A percentile compares a stretch with the other conserved stretches of the same genome.
These are phyloP conservation scores for Morone chrysops DNA, from an alignment of 2,113 vertebrate genomes.

Conservation along the genomic window DNA sequence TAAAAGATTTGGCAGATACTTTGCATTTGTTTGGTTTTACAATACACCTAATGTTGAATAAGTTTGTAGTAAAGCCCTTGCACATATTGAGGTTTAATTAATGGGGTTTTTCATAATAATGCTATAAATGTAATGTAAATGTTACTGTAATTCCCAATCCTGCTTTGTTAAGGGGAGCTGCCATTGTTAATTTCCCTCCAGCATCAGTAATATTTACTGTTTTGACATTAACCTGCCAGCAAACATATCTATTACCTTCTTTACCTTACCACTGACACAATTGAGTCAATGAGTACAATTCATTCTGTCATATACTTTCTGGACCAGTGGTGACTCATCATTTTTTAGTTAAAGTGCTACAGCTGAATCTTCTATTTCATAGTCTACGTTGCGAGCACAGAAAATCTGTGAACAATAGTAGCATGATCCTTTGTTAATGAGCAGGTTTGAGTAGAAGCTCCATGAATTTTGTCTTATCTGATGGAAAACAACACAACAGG, in stretches of 20 bases:
- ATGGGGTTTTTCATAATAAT: not conserved
- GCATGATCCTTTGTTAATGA: not conserved
- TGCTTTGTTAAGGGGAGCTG: not conserved
- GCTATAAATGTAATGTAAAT: not conserved
- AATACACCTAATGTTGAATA: not conserved
- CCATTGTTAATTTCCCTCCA: not conserved
- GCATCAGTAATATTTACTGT: constrained; percentile 6
- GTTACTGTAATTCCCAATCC: not conserved
- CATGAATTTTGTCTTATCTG: not conserved
- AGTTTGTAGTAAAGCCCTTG: not conserved
- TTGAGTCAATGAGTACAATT: not conserved
- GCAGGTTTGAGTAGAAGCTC: not conserved
- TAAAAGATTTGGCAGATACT: not conserved
- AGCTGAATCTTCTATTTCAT: constrained; percentile 23
- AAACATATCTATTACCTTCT: not conserved
- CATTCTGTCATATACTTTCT: not conserved
- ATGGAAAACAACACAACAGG: constrained; percentile 2
- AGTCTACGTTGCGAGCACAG: not conserved
- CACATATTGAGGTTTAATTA: not conserved
- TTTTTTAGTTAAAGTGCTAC: constrained; percentile 4
- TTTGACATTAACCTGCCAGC: not conserved
- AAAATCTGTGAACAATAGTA: not conserved
- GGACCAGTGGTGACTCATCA: constrained; percentile 42
- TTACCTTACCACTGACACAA: not conserved
- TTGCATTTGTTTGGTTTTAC: not conserved